A percentile compares a stretch with the other conserved stretches of the same genome.
phyloP scores from a whole-genome alignment of 2,888 invertebrate species.

The Embidobia sp. region DNA sequence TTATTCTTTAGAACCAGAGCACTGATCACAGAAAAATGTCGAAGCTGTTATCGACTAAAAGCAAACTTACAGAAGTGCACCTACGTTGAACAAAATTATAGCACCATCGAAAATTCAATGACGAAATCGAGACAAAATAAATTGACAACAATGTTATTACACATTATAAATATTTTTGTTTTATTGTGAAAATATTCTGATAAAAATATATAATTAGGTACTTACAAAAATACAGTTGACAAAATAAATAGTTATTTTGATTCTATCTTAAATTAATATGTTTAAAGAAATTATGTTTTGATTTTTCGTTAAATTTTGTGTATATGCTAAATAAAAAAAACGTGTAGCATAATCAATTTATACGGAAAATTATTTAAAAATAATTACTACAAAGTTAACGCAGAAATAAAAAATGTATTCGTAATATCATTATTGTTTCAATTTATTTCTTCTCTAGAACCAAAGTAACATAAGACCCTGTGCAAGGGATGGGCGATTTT shows the following conservation, averaged over 20 bases:
- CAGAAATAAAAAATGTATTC: too few relatives aligned
- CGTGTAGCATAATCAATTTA: too few relatives aligned
- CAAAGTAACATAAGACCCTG: constrained; percentile 13
- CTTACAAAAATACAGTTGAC: not conserved
- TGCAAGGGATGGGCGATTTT: not conserved
- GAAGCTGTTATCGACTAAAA: constrained; percentile 62
- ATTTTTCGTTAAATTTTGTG: too few relatives aligned
- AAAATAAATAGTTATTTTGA: too few relatives aligned
- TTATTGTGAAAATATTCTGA: too few relatives aligned
- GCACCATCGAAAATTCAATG: constrained; percentile 37
- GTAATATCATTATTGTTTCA: too few relatives aligned
- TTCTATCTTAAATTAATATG: too few relatives aligned
- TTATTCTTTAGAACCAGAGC: constrained; percentile 55
- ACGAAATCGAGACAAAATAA: constrained; percentile 20
- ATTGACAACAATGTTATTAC: constrained; percentile 24
- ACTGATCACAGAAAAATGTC: constrained; percentile 63
- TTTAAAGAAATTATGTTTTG: too few relatives aligned
- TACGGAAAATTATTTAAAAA: too few relatives aligned
- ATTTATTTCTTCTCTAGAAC: constrained; percentile 1
- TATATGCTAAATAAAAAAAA: too few relatives aligned
- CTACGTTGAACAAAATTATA: constrained; percentile 54
- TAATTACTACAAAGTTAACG: too few relatives aligned
- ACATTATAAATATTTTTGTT: not conserved
- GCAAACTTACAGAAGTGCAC: constrained; percentile 59
- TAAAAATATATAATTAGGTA: not conserved